Evolutionary conservation across 2,113 vertebrate genomes (phyloP).

Genomic region (Phaethon lepturus): DNA sequence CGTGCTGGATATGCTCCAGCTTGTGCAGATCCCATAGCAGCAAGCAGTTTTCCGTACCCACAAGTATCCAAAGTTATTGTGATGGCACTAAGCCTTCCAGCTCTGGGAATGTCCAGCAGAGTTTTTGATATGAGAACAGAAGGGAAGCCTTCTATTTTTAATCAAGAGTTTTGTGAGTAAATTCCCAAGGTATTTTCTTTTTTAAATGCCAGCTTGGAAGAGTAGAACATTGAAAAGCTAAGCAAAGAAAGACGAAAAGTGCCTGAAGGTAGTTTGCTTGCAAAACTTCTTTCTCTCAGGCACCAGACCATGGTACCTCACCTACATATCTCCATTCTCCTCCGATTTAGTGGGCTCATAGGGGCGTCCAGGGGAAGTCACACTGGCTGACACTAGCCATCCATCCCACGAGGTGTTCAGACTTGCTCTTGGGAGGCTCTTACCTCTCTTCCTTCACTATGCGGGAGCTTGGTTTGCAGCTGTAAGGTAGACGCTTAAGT

Average conservation of each 20-base stretch:
- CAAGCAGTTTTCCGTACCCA: neutral
- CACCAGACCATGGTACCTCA: neutral
- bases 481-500: neutral
- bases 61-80: neutral
- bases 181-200: neutral
- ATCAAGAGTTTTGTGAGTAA: neutral
- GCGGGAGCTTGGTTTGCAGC: neutral
- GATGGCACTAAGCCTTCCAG: neutral
- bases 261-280: neutral
- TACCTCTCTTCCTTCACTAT: neutral
- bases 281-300: neutral
- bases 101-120: neutral
- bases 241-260: neutral
- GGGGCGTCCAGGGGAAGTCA: neutral
- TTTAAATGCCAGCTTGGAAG: neutral
- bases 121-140: neutral
- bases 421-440: neutral
- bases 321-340: neutral
- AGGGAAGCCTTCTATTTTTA: neutral
- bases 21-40: neutral
- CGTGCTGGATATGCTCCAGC: neutral
- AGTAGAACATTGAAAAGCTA: neutral
- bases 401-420: neutral
- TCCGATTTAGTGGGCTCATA: neutral
- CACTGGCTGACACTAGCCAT: too few relatives aligned